These are phyloP conservation scores for Empis stercorea DNA, from an alignment of 2,888 invertebrate genomes.

Conservation along the genomic window DNA sequence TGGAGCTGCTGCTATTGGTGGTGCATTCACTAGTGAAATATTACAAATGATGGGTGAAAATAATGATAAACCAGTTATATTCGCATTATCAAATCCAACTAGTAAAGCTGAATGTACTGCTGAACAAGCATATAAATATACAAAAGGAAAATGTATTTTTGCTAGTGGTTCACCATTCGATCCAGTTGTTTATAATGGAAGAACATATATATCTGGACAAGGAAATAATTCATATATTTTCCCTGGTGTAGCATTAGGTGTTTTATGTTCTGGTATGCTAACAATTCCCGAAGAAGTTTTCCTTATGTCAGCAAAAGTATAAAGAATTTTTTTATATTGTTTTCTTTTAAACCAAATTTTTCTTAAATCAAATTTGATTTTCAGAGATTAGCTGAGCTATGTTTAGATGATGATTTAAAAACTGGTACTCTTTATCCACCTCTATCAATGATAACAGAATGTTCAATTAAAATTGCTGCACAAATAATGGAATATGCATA, in stretches of 20 bases:
- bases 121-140: constrained; percentile 81
- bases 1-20: constrained; percentile 85
- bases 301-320: constrained; percentile 77
- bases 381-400: constrained; percentile 67
- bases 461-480: constrained; percentile 78
- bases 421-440: constrained; percentile 89
- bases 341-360: neutral
- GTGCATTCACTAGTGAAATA: constrained; percentile 85
- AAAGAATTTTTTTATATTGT: constrained; percentile 1
- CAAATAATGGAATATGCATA: constrained; percentile 74
- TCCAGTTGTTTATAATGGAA: constrained; percentile 67
- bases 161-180: constrained; percentile 95
- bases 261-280: constrained; percentile 75
- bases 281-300: constrained; percentile 87
- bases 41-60: constrained; percentile 71
- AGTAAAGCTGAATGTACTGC: constrained; percentile 99
- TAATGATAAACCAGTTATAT: constrained; percentile 83
- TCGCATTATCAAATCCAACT: constrained; percentile 97
- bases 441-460: constrained; percentile 63
- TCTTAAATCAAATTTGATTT: too few species aligned
- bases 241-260: constrained; percentile 89
- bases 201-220: constrained; percentile 80
- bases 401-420: constrained; percentile 64
- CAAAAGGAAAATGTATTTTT: constrained; percentile 85
- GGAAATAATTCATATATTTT: constrained; percentile 98